These are phyloP conservation scores for Cirrhinus mrigala DNA, from an alignment of 2,797 vertebrate genomes.

Conservation along the genomic window DNA sequence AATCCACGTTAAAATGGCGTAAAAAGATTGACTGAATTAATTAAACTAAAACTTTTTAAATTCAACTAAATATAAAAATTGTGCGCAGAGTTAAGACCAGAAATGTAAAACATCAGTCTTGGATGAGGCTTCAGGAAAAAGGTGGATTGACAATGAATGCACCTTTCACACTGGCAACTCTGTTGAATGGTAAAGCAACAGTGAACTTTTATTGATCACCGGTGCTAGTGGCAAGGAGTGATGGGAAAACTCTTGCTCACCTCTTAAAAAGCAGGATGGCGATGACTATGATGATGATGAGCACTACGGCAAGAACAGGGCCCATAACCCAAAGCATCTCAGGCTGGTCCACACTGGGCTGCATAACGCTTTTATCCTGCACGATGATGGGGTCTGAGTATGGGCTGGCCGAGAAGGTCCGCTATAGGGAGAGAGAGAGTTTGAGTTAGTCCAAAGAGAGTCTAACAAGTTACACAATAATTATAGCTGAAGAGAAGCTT, in stretches of 20 bases:
- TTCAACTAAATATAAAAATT: too few species aligned
- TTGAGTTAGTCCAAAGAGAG: neutral
- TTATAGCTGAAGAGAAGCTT: neutral
- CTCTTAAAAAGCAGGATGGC: conserved; percentile 98
- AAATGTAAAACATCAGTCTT: too few species aligned
- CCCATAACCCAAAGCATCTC: conserved; percentile 99
- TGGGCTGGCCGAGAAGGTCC: conserved; percentile 94
- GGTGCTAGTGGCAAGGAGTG: neutral
- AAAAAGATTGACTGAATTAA: too few species aligned
- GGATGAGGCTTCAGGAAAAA: too few species aligned
- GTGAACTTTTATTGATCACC: neutral
- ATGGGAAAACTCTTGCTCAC: conserved; percentile 75
- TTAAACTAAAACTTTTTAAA: too few species aligned
- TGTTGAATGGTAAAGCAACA: neutral
- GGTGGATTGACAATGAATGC: neutral
- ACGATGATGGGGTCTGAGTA: conserved; percentile 92
- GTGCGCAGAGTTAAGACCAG: too few species aligned
- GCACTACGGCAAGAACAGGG: conserved; percentile 92
- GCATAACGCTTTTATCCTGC: conserved; percentile 54
- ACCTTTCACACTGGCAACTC: neutral
- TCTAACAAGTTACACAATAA: neutral
- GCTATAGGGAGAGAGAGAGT: conserved; percentile 73
- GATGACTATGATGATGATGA: conserved; percentile 97
- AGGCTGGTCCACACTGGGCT: conserved; percentile 86
- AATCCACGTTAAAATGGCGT: too few species aligned